Conservation (phyloP, 35 echinoderm and acorn worm genomes). For the Diadema setosum region DNA sequence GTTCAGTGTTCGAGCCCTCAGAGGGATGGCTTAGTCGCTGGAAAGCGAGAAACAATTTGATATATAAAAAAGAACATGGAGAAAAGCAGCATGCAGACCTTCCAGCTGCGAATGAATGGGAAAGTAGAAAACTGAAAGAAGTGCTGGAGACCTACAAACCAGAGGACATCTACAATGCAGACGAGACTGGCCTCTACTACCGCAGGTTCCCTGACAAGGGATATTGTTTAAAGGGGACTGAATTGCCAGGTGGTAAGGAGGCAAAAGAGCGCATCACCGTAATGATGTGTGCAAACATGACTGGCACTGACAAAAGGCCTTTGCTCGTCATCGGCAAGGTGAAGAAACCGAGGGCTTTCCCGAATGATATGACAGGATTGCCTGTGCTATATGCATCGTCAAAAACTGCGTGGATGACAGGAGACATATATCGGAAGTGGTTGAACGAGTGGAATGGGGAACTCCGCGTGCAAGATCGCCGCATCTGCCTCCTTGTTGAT, state of each 20-base stretch:
- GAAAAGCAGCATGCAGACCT: neutral
- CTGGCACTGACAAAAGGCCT: neutral
- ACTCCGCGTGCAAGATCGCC: neutral
- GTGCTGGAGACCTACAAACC: neutral
- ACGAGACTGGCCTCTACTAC: neutral
- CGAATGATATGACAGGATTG: neutral
- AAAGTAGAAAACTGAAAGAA: neutral
- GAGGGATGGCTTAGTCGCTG: neutral
- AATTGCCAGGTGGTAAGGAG: neutral
- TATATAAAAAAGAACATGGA: neutral
- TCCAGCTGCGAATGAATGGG: neutral
- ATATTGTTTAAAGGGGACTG: neutral
- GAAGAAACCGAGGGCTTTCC: neutral
- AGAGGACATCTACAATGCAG: neutral
- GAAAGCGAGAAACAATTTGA: neutral
- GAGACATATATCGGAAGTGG: neutral
- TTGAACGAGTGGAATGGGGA: neutral
- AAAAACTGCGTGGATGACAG: neutral
- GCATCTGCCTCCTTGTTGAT: neutral
- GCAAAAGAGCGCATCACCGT: slow-evolving; percentile 4
- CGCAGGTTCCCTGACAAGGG: neutral
- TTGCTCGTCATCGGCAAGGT: neutral
- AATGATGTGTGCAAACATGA: neutral
- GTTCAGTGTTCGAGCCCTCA: neutral
- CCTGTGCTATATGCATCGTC: neutral